Conservation (phyloP, 2,888 invertebrate genomes). For the Lasioglossum oenotherae region DNA sequence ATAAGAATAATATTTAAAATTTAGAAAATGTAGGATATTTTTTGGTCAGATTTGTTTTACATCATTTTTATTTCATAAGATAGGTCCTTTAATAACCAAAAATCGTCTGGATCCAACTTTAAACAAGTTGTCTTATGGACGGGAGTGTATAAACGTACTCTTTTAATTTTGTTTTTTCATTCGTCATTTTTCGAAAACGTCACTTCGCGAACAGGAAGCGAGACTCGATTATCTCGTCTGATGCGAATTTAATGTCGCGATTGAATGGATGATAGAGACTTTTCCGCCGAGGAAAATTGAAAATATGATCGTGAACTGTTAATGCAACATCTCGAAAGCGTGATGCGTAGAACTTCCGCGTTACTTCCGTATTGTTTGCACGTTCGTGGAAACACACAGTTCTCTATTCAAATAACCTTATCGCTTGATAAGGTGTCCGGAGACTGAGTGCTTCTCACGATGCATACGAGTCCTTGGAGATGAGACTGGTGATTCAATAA, state of each 20-base stretch:
- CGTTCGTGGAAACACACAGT: not conserved
- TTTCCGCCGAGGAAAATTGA: not conserved
- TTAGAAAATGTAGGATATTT: no score
- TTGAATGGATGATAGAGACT: not conserved
- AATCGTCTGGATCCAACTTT: no score
- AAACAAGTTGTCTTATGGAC: no score
- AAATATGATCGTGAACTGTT: not conserved
- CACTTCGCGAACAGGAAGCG: not conserved
- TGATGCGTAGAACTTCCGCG: not conserved
- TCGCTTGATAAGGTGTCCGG: not conserved
- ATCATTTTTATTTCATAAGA: no score
- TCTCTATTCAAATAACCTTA: not conserved
- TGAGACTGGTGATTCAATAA: conserved; percentile 2
- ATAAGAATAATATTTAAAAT: no score
- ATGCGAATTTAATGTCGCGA: not conserved
- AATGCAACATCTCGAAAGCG: not conserved
- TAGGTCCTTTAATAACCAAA: no score
- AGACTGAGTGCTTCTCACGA: not conserved
- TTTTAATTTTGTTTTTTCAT: not conserved
- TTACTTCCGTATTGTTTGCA: conserved; percentile 1
- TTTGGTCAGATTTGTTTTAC: no score
- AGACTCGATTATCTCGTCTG: not conserved
- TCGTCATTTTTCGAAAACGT: not conserved
- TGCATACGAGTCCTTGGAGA: conserved; percentile 8
- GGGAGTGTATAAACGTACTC: not conserved